These are phyloP conservation scores for Bucco capensis DNA, from an alignment of 2,113 vertebrate genomes.

Conservation along the genomic window DNA sequence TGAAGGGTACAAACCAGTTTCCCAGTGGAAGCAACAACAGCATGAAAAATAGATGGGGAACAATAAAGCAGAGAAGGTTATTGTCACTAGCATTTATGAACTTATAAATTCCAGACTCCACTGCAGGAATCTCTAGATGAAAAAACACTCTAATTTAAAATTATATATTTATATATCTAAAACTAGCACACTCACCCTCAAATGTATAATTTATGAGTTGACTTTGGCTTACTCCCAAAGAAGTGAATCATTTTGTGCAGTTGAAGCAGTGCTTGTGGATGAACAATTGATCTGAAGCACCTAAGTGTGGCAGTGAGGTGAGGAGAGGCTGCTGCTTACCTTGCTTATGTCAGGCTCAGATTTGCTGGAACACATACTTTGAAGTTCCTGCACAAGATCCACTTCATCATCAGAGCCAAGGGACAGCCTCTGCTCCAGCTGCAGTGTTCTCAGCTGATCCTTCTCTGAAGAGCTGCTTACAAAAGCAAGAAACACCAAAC, in stretches of 20 bases:
- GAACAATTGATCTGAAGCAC: not conserved
- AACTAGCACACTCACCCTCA: not conserved
- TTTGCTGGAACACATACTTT: constrained; percentile 92
- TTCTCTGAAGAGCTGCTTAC: constrained; percentile 63
- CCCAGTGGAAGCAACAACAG: not conserved
- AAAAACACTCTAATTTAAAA: too few relatives aligned
- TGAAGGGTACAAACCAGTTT: not conserved
- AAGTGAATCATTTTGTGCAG: not conserved
- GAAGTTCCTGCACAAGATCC: constrained; percentile 88
- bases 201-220: not conserved
- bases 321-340: constrained; percentile 73
- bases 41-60: not conserved
- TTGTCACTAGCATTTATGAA: not conserved
- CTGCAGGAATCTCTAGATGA: not conserved
- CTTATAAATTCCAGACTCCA: not conserved
- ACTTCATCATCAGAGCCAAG: constrained; percentile 87
- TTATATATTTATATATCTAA: too few relatives aligned
- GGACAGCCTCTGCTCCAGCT: constrained; percentile 76
- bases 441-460: constrained; percentile 48
- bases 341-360: constrained; percentile 96
- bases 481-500: not conserved
- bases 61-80: not conserved
- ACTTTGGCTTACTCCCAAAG: not conserved
- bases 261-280: not conserved
- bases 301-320: too few relatives aligned